A percentile compares a stretch with the other conserved stretches of the same genome.
These are phyloP conservation scores for Zaprionus obscuricornis DNA, from an alignment of 2,888 invertebrate species.

Conservation along the genomic window DNA sequence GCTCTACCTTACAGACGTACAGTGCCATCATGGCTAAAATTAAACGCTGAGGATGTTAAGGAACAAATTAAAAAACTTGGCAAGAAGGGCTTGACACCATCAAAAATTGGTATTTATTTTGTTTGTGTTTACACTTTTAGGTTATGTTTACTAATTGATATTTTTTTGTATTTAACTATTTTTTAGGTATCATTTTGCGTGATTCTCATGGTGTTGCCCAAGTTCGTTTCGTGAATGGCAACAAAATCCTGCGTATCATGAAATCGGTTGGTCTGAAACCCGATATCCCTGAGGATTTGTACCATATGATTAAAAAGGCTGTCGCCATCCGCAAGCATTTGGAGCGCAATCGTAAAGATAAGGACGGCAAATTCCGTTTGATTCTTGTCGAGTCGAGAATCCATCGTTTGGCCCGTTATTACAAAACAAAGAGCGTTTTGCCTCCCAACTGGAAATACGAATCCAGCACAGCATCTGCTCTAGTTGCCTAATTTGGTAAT, in stretches of 20 bases:
- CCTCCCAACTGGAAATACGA: constrained; percentile 99
- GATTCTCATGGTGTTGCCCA: too few relatives aligned
- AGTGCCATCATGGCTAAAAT: too few relatives aligned
- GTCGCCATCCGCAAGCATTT: constrained; percentile 99
- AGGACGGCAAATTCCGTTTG: constrained; percentile 98
- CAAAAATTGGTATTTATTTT: constrained; percentile 99
- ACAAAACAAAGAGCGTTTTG: constrained; percentile 96
- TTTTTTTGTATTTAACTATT: too few relatives aligned
- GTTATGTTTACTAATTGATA: too few relatives aligned
- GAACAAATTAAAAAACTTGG: too few relatives aligned
- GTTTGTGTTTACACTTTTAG: too few relatives aligned
- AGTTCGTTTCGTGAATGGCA: too few relatives aligned
- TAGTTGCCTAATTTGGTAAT: too few relatives aligned
- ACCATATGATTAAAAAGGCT: constrained; percentile 99
- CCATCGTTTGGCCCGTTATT: constrained; percentile 98
- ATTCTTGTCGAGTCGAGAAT: constrained; percentile 99
- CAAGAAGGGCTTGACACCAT: constrained; percentile 98
- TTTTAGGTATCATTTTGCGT: too few relatives aligned
- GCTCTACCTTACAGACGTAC: constrained; percentile 98
- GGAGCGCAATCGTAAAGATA: constrained; percentile 98
- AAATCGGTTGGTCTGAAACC: constrained; percentile 98
- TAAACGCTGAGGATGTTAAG: constrained; percentile 97
- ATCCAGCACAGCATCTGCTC: too few relatives aligned
- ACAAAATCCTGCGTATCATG: too few relatives aligned
- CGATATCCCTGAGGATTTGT: constrained; percentile 98